phyloP scores from a whole-genome alignment of 2,113 vertebrate species.

The Gobio gobio region DNA sequence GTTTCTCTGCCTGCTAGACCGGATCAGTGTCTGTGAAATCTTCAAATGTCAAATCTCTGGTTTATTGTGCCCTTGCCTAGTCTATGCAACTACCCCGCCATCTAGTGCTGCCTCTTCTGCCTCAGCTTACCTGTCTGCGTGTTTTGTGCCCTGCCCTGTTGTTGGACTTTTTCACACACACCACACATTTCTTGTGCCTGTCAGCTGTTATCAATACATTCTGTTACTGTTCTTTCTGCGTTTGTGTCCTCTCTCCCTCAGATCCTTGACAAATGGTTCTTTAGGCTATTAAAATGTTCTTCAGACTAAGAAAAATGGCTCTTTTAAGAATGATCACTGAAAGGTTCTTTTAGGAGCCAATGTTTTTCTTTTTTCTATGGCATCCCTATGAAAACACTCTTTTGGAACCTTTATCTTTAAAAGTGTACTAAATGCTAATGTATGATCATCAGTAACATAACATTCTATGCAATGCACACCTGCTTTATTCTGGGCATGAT shows the following conservation, averaged over 20 bases:
- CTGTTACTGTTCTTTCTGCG: background rate
- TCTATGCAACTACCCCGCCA: no score
- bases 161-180: no score
- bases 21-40: background rate
- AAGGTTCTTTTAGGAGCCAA: no score
- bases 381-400: no score
- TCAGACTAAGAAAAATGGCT: no score
- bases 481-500: background rate
- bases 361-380: no score
- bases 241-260: background rate
- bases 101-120: no score
- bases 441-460: background rate
- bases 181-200: background rate
- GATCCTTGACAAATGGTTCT: background rate
- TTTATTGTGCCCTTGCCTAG: no score
- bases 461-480: conserved; percentile 20
- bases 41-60: background rate
- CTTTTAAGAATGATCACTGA: no score
- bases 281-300: no score
- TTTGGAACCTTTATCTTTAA: no score
- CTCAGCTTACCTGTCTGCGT: background rate
- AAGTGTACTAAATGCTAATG: no score
- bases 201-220: background rate
- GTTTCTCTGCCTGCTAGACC: background rate
- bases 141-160: background rate